Evolutionary conservation across 2,888 invertebrate genomes (phyloP).

Genomic region (Nysson spinosus): DNA sequence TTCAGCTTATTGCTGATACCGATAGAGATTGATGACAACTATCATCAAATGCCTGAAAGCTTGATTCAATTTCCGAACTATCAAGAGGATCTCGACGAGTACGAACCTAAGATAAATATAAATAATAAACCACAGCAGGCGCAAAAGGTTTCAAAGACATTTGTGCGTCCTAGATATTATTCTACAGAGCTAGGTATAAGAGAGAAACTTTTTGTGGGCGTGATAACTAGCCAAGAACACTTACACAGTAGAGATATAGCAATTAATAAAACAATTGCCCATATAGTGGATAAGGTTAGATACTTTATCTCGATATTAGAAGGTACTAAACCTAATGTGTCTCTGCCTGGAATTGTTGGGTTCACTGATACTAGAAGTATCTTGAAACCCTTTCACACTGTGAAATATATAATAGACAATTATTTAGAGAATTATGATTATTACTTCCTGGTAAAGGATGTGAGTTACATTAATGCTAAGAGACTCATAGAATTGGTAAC

Average conservation of each 20-base stretch:
- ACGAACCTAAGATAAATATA: slow-evolving; percentile 77
- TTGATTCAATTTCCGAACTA: slow-evolving; percentile 48
- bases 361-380: slow-evolving; percentile 89
- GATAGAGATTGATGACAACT: slow-evolving; percentile 76
- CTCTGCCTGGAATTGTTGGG: slow-evolving; percentile 87
- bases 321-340: slow-evolving; percentile 79
- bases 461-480: slow-evolving; percentile 90
- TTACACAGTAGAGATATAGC: slow-evolving; percentile 87
- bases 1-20: slow-evolving; percentile 79
- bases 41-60: slow-evolving; percentile 47
- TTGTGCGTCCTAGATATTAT: slow-evolving; percentile 93
- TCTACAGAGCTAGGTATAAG: slow-evolving; percentile 96
- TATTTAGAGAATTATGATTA: slow-evolving; percentile 94
- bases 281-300: slow-evolving; percentile 89
- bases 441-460: slow-evolving; percentile 92
- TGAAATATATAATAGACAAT: slow-evolving; percentile 94
- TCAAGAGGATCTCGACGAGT: slow-evolving; percentile 72
- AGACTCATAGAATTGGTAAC: slow-evolving; percentile 85
- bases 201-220: slow-evolving; percentile 91
- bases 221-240: slow-evolving; percentile 87
- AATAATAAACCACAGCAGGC: slow-evolving; percentile 77
- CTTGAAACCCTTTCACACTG: slow-evolving; percentile 90
- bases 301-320: slow-evolving; percentile 84
- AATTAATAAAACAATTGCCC: slow-evolving; percentile 92
- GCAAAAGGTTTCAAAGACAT: slow-evolving; percentile 80